Evolutionary conservation across 2,888 invertebrate species (phyloP).

Genomic region (Notodonta ziczac): DNA sequence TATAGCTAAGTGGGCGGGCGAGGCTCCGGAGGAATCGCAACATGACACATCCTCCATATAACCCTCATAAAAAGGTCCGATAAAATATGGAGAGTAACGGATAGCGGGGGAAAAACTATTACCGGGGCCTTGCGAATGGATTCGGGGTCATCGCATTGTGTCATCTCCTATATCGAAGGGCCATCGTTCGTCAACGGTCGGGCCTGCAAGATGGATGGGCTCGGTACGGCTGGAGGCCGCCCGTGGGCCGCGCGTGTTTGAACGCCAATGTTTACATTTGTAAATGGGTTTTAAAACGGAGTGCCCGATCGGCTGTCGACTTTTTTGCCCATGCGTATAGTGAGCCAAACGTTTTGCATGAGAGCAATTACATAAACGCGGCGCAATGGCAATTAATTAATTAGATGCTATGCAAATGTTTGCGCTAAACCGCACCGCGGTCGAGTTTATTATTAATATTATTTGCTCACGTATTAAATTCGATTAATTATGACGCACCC

Average conservation of each 20-base stretch:
- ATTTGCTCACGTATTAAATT: conserved; percentile 48
- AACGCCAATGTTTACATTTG: conserved; percentile 58
- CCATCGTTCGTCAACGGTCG: conserved; percentile 67
- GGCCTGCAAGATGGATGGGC: conserved; percentile 65
- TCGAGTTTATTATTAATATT: conserved; percentile 45
- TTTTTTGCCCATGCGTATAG: not conserved
- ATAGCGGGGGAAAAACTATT: conserved; percentile 69
- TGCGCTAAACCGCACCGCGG: conserved; percentile 37
- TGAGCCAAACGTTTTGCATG: conserved; percentile 12
- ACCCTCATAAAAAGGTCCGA: conserved; percentile 72
- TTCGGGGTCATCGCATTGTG: conserved; percentile 78
- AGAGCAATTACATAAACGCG: conserved; percentile 32
- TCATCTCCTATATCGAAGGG: conserved; percentile 73
- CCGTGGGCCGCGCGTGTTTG: conserved; percentile 43
- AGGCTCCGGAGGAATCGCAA: conserved; percentile 57
- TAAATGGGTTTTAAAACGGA: conserved; percentile 65
- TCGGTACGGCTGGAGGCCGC: conserved; percentile 22
- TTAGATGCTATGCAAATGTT: conserved; percentile 45
- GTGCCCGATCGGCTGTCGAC: conserved; percentile 25
- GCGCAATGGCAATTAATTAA: conserved; percentile 41
- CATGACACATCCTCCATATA: conserved; percentile 70
- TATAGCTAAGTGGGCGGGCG: conserved; percentile 56
- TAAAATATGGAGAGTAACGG: conserved; percentile 73
- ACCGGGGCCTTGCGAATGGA: conserved; percentile 66
- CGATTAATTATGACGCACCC: conserved; percentile 37